phyloP scores from a whole-genome alignment of 2,888 invertebrate species.

The Doris montereyensis region DNA sequence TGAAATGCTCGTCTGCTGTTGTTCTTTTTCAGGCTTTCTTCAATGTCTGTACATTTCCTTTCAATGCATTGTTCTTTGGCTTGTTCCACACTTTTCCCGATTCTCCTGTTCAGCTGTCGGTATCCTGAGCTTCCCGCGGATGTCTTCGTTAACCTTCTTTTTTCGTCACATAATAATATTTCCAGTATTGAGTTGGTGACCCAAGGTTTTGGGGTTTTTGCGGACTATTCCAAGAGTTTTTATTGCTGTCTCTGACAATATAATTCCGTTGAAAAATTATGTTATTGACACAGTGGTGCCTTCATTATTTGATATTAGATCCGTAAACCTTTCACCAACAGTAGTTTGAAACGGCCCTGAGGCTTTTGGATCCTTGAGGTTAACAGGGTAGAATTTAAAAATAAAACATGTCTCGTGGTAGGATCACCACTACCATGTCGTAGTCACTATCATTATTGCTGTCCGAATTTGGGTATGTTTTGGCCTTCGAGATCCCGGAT shows the following conservation, averaged over 20 bases:
- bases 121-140: not conserved
- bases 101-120: not conserved
- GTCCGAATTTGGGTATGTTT: too few relatives aligned
- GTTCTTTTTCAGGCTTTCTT: slow-evolving; percentile 4
- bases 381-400: too few relatives aligned
- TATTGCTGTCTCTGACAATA: slow-evolving; percentile 24
- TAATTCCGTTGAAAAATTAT: too few relatives aligned
- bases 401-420: too few relatives aligned
- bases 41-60: not conserved
- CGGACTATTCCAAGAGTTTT: not conserved
- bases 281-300: too few relatives aligned
- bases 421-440: too few relatives aligned
- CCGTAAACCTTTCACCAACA: too few relatives aligned
- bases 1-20: slow-evolving; percentile 11
- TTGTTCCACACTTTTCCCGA: slow-evolving; percentile 1
- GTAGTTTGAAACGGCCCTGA: too few relatives aligned
- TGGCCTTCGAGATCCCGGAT: too few relatives aligned
- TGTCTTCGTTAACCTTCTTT: not conserved
- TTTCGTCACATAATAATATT: not conserved
- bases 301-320: too few relatives aligned
- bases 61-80: slow-evolving; percentile 18
- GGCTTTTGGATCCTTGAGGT: too few relatives aligned
- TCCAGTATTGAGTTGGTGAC: not conserved
- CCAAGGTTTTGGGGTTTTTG: not conserved
- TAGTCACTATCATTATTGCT: too few relatives aligned